Percentiles rank a stretch among this genome's conserved stretches.
Evolutionary conservation across 2,888 invertebrate species (phyloP).

Genomic region (Cheilosia variabilis): DNA sequence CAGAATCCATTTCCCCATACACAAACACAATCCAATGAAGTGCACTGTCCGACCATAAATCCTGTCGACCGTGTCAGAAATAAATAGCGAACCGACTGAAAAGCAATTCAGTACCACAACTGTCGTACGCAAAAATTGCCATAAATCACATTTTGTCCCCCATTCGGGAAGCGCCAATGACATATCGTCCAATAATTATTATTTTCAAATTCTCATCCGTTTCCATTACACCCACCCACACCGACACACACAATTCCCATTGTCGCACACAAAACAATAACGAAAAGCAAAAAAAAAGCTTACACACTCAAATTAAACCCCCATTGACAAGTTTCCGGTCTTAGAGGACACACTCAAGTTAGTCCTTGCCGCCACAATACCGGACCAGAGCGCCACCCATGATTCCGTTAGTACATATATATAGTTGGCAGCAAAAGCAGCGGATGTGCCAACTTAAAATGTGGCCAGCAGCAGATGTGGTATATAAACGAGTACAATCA

Average conservation of each 20-base stretch:
- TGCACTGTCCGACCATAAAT: not conserved
- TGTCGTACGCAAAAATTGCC: slow-evolving; percentile 29
- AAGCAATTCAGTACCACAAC: not conserved
- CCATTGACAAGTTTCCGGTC: slow-evolving; percentile 68
- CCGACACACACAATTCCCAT: not conserved
- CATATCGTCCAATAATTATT: slow-evolving; percentile 67
- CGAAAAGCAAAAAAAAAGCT: slow-evolving; percentile 36
- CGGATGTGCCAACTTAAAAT: slow-evolving; percentile 60
- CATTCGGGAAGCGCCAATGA: slow-evolving; percentile 47
- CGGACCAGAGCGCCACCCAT: slow-evolving; percentile 22
- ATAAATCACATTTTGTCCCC: slow-evolving; percentile 59
- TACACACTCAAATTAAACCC: slow-evolving; percentile 55
- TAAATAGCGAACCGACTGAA: not conserved
- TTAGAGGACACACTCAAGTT: slow-evolving; percentile 58
- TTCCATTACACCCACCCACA: not conserved
- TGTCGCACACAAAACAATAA: slow-evolving; percentile 43
- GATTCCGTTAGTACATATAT: slow-evolving; percentile 1
- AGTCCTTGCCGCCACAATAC: slow-evolving; percentile 38
- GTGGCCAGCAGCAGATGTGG: slow-evolving; percentile 53
- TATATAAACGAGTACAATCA: slow-evolving; percentile 26
- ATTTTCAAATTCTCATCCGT: slow-evolving; percentile 49
- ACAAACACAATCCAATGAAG: no score
- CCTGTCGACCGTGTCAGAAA: slow-evolving; percentile 10
- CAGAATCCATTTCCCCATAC: no score
- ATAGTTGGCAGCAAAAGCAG: slow-evolving; percentile 33